Evolutionary conservation across 2,113 vertebrate genomes (phyloP).

Genomic region (Pogonocichla stellata): DNA sequence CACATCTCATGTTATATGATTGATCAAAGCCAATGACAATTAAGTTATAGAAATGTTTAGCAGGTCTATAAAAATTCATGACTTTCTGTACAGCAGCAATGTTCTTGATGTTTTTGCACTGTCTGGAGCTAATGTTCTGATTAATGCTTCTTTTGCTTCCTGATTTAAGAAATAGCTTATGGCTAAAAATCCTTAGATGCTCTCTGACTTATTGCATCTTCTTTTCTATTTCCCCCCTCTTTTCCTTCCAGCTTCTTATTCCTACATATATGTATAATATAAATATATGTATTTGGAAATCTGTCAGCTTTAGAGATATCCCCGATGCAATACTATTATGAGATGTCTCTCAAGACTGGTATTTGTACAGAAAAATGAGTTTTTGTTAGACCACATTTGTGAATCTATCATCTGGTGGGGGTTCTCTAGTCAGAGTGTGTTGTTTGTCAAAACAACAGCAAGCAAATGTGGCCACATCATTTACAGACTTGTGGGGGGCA

Average conservation of each 20-base stretch:
- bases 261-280: background rate
- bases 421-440: background rate
- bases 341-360: background rate
- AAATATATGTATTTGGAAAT: background rate
- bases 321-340: background rate
- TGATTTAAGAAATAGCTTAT: conserved; percentile 34
- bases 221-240: accelerated
- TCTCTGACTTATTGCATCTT: conserved; percentile 3
- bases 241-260: background rate
- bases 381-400: background rate
- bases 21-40: background rate
- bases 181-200: conserved; percentile 14
- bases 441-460: conserved; percentile 7
- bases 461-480: background rate
- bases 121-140: conserved; percentile 47
- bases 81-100: background rate
- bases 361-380: conserved; percentile 1
- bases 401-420: background rate
- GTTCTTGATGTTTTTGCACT: background rate
- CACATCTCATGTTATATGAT: background rate
- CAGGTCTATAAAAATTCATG: background rate
- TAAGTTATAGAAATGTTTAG: background rate
- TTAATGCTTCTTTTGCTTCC: conserved; percentile 36
- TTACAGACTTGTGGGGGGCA: background rate
- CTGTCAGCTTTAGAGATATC: background rate